Evolutionary conservation across 2,888 invertebrate species (phyloP).

Genomic region (Polymixis flavicincta): DNA sequence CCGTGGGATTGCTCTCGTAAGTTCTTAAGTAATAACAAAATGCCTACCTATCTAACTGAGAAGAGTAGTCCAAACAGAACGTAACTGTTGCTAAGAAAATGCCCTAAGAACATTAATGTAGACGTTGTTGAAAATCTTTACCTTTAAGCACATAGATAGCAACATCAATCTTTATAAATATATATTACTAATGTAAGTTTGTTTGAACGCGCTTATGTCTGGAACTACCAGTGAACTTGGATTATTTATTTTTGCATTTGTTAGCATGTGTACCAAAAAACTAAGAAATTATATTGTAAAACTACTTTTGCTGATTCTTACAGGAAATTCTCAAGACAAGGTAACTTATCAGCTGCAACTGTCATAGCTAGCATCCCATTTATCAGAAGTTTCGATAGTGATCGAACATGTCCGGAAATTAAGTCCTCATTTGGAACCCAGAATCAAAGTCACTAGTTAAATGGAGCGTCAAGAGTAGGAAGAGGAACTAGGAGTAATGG

Average conservation of each 20-base stretch:
- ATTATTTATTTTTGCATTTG: no score
- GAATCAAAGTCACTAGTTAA: conserved; percentile 33
- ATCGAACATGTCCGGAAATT: conserved; percentile 40
- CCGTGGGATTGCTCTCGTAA: background rate
- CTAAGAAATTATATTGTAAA: no score
- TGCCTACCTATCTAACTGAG: background rate
- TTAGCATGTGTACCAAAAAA: no score
- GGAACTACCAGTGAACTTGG: no score
- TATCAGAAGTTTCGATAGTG: background rate
- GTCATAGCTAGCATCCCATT: background rate
- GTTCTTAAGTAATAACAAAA: background rate
- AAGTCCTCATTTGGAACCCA: conserved; percentile 28
- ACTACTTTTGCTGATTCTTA: no score
- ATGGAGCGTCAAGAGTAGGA: conserved; percentile 21
- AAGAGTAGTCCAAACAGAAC: background rate
- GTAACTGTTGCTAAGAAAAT: no score
- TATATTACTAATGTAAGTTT: no score
- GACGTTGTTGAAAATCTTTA: no score
- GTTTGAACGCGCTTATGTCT: no score
- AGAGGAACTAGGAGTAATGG: conserved; percentile 36
- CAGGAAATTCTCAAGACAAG: background rate
- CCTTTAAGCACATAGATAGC: no score
- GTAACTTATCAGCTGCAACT: background rate
- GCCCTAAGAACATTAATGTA: no score
- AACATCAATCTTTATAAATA: no score